Evolutionary conservation across 1,140 invertebrate species (phyloP), one percentile per base, ranked within the genome.

Genomic region (Choristoneura fumiferana): DNA sequence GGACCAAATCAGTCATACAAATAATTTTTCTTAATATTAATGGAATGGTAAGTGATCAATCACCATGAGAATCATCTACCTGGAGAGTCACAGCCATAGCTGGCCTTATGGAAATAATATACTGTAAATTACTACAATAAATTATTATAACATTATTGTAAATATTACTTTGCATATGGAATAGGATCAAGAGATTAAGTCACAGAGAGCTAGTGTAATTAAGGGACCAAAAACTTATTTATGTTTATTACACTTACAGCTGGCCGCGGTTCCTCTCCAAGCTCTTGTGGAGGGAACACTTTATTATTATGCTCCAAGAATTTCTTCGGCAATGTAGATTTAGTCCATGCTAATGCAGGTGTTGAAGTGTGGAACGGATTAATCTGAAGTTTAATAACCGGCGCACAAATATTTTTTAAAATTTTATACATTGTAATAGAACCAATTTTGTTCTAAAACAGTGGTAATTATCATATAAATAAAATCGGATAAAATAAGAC

Each of bases 281-380:
- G 88, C 53, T 84, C 68, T 89, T 95, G 95, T 35, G 95, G 95
- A 36, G 96, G 95, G 90, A 92, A 97, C 34, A 96, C 88, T 74
- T 91, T 93, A 33, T 95, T 90, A 88, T 97, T 97, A 60, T 94
- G 91, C 35, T 81, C 60, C 62, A 93, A 57, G 90, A 92, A 95
- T 40, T 84, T 86, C 40, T 72, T 86, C 6, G 91, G 91, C 33
- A 62, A 53, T 9, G 69, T 69, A n/a, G 67, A 56, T 74, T 85
- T 85, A 4, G 64, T 60, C 83, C 81, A 89, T 60, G 85, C 84
- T 33, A 65, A 57, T 36, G 56, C 15, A 29, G 65, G n/a, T 17
- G 63, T 36, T 54, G 67, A 68, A 8, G 76, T 79, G 43, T 88
- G 85, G 38, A 88, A 58, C 60, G 61, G 67, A 36, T 55, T 58